phyloP scores from a whole-genome alignment of 64 coral and sea anemone species.

The Platygyra sinensis region DNA sequence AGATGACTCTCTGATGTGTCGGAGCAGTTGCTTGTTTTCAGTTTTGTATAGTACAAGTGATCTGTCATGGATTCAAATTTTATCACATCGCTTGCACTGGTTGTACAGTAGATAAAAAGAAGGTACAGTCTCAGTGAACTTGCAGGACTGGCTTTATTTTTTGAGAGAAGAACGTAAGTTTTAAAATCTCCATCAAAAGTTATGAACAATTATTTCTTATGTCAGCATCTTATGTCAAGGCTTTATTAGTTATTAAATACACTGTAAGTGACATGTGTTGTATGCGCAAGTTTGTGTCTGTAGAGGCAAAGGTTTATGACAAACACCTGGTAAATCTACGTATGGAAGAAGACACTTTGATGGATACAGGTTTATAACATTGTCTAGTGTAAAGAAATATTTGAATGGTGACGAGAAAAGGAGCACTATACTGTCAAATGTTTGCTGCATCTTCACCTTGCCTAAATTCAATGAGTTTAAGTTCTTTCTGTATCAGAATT shows the following conservation, averaged over 20 bases:
- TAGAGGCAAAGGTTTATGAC: neutral
- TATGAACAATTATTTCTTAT: neutral
- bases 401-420: neutral
- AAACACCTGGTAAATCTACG: too few species aligned
- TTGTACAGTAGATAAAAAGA: conserved; percentile 13
- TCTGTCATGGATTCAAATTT: neutral
- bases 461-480: too few species aligned
- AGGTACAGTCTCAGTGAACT: neutral
- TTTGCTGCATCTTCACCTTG: neutral
- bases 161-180: neutral
- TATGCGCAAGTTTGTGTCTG: neutral
- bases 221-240: neutral
- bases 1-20: neutral
- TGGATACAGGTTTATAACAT: neutral
- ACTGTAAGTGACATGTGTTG: neutral
- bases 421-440: too few species aligned
- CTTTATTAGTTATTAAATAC: neutral
- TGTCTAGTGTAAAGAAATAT: neutral
- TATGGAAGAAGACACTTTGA: neutral
- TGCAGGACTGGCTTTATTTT: neutral
- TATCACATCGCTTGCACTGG: neutral
- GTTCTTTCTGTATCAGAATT: too few species aligned
- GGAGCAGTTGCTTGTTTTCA: neutral
- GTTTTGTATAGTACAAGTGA: neutral
- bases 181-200: neutral